Conservation (phyloP, 2,888 invertebrate species). For the Nephrocerus scutellatus region DNA sequence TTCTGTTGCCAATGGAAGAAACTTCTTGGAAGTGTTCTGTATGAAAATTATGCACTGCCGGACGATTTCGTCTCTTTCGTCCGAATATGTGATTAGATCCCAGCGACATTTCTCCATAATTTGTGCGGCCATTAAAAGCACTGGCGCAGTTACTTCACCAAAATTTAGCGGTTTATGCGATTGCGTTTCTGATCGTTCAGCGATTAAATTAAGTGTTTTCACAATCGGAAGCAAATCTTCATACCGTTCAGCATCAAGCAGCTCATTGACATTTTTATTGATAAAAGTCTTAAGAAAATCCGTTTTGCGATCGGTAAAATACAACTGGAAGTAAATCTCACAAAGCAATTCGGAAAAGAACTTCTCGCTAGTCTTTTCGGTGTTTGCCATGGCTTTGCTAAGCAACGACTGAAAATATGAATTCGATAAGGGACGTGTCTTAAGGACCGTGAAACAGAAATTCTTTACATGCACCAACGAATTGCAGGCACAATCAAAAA, state of each 20-base stretch:
- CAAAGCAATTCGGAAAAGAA: constrained; percentile 29
- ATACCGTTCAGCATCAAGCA: constrained; percentile 25
- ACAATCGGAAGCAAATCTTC: constrained; percentile 26
- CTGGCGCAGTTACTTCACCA: constrained; percentile 33
- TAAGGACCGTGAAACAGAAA: constrained; percentile 26
- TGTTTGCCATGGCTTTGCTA: constrained; percentile 21
- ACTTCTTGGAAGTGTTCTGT: constrained; percentile 30
- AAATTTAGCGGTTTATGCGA: constrained; percentile 25
- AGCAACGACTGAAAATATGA: constrained; percentile 27
- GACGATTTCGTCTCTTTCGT: constrained; percentile 32
- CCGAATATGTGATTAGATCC: constrained; percentile 35
- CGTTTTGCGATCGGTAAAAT: constrained; percentile 27
- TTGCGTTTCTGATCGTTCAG: constrained; percentile 20
- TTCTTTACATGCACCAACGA: constrained; percentile 26
- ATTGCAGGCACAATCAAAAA: constrained; percentile 30
- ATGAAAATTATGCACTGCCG: constrained; percentile 31
- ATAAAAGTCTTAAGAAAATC: constrained; percentile 33
- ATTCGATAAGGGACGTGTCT: constrained; percentile 26
- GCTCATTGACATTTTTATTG: constrained; percentile 28
- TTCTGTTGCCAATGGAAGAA: constrained; percentile 31
- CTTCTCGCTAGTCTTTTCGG: constrained; percentile 21
- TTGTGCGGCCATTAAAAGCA: constrained; percentile 34
- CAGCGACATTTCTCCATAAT: constrained; percentile 38
- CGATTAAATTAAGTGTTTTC: constrained; percentile 31
- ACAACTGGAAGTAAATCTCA: constrained; percentile 29